phyloP scores from a whole-genome alignment of 2,113 vertebrate species.

The Oceanodroma tethys region DNA sequence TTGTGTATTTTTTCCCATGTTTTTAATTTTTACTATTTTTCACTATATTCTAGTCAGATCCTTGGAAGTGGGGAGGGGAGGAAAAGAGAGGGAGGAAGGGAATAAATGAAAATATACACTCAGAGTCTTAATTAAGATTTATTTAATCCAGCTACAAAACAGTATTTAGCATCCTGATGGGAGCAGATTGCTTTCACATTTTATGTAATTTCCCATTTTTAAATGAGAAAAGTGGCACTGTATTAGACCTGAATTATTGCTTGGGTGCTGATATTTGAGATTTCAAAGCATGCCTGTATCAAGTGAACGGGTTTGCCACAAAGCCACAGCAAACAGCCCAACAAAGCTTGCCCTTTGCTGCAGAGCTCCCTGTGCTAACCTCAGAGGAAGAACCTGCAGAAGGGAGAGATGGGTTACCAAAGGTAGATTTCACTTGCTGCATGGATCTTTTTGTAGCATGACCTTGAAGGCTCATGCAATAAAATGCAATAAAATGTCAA shows the following conservation, averaged over 20 bases:
- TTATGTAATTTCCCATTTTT: constrained; percentile 26
- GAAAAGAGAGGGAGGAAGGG: background rate
- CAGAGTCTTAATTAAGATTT: constrained; percentile 24
- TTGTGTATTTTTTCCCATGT: background rate
- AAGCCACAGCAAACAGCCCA: background rate
- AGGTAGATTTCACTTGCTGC: background rate
- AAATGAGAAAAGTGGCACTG: constrained; percentile 12
- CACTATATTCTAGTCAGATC: background rate
- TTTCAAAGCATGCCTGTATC: no score
- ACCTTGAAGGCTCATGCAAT: background rate
- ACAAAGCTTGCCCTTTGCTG: background rate
- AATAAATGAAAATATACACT: constrained; percentile 33
- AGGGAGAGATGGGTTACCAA: background rate
- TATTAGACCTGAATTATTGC: constrained; percentile 13
- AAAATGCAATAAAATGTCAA: background rate
- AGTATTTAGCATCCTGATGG: constrained; percentile 52
- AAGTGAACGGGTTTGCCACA: background rate
- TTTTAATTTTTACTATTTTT: background rate
- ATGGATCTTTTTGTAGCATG: background rate
- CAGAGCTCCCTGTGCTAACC: background rate
- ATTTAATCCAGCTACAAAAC: constrained; percentile 41
- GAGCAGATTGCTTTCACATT: constrained; percentile 50
- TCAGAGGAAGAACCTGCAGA: background rate
- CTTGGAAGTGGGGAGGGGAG: background rate
- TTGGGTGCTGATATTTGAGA: background rate